Base-by-base conservation (phyloP, 2,113 vertebrate species). In the Patagioenas fasciata region DNA sequence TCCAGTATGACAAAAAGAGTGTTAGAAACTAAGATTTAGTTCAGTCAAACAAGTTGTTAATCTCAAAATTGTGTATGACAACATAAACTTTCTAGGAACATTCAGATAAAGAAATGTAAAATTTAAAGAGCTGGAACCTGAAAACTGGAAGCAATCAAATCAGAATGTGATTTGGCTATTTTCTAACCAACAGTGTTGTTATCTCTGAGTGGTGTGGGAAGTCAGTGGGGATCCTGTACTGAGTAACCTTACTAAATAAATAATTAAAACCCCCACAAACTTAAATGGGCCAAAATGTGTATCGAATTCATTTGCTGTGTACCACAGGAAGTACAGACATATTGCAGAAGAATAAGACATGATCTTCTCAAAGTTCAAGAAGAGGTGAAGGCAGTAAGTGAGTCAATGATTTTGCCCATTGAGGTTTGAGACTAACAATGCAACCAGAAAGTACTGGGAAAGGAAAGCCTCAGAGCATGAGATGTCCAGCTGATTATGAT, bases 211-310 rank as follows among this genome's bases (percentile, higher is more conserved):
- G 13, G 8, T 3, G 10, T 20, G 25, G 10, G 28, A 50, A 40
- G 32, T 15, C 0, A 0, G 17, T 42, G 8, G 2, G 11, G 9
- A 51, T 50, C 12, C 62, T 61, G 32, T 88, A 83, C 7, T 2
- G 4, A 72, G 6, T 2, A 26, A 57, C 66, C 18, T 20, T 34
- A 47, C 19, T 36, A 79, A 53, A 62, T 36, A 77, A 80, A 38
- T 23, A 70, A 80, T 47, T 12, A 29, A 42, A 11, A 13, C 0
- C 2, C 15, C 20, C 26, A 31, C 15, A 42, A 60, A 60, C 4
- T 71, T 19, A 47, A 70, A 51, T 0, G 1, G 18, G 13, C 9
- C 20, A 78, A 79, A 80, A 70, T 29, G 20, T 1, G 0, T 12
- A 74, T 31, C 21, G 86, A 89, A 84, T 28, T 7, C 20, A 50